Conservation (phyloP, 1,140 invertebrate species). For the Macrocentrus cingulum region DNA sequence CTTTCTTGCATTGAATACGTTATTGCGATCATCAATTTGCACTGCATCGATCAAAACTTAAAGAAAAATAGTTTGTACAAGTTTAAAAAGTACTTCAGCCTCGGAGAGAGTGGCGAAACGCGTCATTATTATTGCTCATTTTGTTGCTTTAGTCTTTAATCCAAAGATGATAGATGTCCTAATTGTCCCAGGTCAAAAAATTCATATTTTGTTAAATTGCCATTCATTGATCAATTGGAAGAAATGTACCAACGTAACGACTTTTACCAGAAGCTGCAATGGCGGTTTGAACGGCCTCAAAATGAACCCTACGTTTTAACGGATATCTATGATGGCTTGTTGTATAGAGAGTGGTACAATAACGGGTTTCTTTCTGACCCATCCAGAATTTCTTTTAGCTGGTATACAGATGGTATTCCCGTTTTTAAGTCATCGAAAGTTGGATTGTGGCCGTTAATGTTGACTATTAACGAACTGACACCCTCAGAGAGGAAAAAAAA, state of each 20-base stretch:
- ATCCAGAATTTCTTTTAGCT: constrained; percentile 1
- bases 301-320: background rate
- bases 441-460: background rate
- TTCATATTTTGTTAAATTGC: constrained; percentile 23
- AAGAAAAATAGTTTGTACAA: constrained; percentile 22
- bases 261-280: constrained; percentile 22
- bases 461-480: constrained; percentile 16
- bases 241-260: constrained; percentile 23
- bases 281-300: constrained; percentile 15
- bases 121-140: constrained; percentile 12
- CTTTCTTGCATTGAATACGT: constrained; percentile 28
- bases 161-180: background rate
- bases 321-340: constrained; percentile 8
- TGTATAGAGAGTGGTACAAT: constrained; percentile 3
- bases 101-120: background rate
- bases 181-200: constrained; percentile 9
- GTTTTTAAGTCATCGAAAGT: constrained; percentile 1
- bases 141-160: background rate
- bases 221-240: constrained; percentile 18
- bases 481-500: background rate
- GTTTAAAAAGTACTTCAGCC: constrained; percentile 6
- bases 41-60: constrained; percentile 22
- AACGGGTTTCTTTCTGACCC: constrained; percentile 2
- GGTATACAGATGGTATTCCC: constrained; percentile 11
- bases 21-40: constrained; percentile 26